phyloP scores from a whole-genome alignment of 2,113 vertebrate genomes.

The Numida meleagris region DNA sequence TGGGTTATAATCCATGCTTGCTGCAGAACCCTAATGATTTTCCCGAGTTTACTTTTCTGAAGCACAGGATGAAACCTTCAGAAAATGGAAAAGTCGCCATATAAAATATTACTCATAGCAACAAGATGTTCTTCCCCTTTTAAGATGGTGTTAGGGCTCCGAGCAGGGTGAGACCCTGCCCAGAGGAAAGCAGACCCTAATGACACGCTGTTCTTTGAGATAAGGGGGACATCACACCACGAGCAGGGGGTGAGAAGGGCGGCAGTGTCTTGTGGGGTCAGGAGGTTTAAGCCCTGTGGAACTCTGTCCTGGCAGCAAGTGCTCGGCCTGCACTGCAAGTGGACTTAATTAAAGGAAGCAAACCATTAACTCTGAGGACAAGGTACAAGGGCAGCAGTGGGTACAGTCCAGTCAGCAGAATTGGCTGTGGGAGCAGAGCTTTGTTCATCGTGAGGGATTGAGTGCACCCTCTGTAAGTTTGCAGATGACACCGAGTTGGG shows the following conservation, averaged over 20 bases:
- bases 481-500: too few species aligned
- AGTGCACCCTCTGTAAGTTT: too few species aligned
- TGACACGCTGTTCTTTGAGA: fast-evolving
- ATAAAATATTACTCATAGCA: fast-evolving
- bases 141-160: fast-evolving
- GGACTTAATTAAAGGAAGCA: not conserved
- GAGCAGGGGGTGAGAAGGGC: not conserved
- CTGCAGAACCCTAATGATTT: not conserved
- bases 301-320: not conserved
- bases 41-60: not conserved
- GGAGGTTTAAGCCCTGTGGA: not conserved
- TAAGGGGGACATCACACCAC: fast-evolving
- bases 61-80: not conserved
- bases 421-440: not conserved
- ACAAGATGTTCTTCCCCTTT: not conserved
- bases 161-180: not conserved
- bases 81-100: not conserved
- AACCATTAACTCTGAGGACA: not conserved
- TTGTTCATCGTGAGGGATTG: too few species aligned
- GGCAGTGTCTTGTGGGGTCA: not conserved
- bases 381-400: fast-evolving
- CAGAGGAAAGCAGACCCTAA: not conserved
- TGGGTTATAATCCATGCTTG: not conserved
- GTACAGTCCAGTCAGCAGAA: fast-evolving
- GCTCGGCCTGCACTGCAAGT: not conserved